Evolutionary conservation across 2,113 vertebrate genomes (phyloP).

Genomic region (Puma concolor): DNA sequence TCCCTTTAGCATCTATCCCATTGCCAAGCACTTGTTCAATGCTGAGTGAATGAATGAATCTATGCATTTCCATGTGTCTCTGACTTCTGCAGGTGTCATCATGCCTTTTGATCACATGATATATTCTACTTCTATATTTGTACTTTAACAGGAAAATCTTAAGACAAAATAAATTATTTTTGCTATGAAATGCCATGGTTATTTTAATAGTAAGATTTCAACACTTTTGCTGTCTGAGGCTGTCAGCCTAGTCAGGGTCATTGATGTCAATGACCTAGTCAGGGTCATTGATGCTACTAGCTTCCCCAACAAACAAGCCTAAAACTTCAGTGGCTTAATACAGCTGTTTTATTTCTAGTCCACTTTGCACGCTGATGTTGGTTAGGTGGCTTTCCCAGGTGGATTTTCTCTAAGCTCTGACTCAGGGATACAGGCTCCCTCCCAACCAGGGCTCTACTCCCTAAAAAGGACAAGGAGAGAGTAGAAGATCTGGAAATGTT

Average conservation of each 20-base stretch:
- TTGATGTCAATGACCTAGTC: neutral
- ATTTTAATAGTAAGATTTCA: neutral
- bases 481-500: neutral
- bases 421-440: neutral
- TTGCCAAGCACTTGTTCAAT: neutral
- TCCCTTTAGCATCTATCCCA: neutral
- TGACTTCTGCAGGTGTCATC: neutral
- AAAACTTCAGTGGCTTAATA: neutral
- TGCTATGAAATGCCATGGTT: neutral
- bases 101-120: neutral
- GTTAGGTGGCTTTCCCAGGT: neutral
- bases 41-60: neutral
- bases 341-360: neutral
- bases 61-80: neutral
- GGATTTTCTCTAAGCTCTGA: neutral
- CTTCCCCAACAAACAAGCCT: neutral
- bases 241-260: neutral
- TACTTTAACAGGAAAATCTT: neutral
- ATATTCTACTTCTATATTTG: neutral
- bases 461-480: neutral
- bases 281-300: neutral
- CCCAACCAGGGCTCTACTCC: neutral
- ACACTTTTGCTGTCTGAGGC: neutral
- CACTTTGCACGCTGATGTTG: neutral
- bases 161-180: slow-evolving; percentile 1